Base-by-base conservation (phyloP, 2,797 vertebrate genomes). In the Pantherophis vulpinus region DNA sequence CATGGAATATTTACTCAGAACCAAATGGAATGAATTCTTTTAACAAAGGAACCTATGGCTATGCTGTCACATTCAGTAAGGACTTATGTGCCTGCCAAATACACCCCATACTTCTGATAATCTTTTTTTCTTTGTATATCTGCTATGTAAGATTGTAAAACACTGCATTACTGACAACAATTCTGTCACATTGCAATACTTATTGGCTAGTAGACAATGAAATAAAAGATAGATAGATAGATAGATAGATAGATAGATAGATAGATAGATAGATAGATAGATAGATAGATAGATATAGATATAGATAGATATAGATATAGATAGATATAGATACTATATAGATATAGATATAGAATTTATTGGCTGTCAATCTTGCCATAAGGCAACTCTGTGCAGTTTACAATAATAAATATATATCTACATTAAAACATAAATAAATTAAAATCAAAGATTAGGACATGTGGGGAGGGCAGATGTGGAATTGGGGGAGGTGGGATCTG, bases 1-100 rank as follows among this genome's bases (percentile, higher is more conserved):
- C 47, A 91, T 91, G 86, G 70, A 91, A 51, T 86, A 58, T 32
- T 66, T 91, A 58, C 63, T 91, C 90, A 93, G 18, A 91, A 89
- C 18, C 91, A 51, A 87, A 47, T 56, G 14, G 47, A 58, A 89
- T 91, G 90, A 79, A 93, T 58, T 70, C n/a, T 88, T 88, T 91
- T 89, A 58, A 89, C 51, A 86, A 63, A 93, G 83, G 18, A 47
- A 56, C 51, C 58, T 91, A 83, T 91, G 87, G 51, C 90, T 89
- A 54, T 13, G n/a, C 42, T 86, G 27, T 89, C 93, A 93, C 58
- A 89, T 59, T 32, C 87, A 89, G 63, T 91, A 86, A 18, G 29
- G 66, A 93, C 87, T 86, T 51, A 7, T 61, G 25, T n/a, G 16
- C 87, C 70, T 86, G 25, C 87, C 87, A 91, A 93, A 83, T 88